Base-by-base conservation (phyloP, 2,113 vertebrate species). In the Brienomyrus longianalis region DNA sequence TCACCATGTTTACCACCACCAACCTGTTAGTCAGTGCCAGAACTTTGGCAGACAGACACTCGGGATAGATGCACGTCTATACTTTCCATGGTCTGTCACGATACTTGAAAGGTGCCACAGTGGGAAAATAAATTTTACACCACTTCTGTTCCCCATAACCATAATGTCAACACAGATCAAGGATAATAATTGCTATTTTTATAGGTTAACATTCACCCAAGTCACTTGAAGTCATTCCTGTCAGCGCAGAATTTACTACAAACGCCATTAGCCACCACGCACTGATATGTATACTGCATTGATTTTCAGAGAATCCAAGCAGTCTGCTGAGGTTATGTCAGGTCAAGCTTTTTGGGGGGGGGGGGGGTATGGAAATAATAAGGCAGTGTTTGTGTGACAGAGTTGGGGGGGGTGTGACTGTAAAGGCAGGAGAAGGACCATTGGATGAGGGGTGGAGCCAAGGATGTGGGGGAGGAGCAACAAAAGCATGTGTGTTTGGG, bases 241-340 rank as follows among this genome's bases (percentile, higher is more conserved):
- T 48, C 83, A 39, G 13, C 15, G 15, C 13, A 77, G 35, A 84
- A 84, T 84, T 45, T 84, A 84, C 70, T 77, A 35, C 70, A 77
- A 19, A 39, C 13, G 10, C 21, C 1, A 21, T 47, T 8, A 8
- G 43, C 80, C 3, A 23, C 35, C 17, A 47, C 15, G 43, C 39
- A 43, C 39, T n/a, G 39, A 45, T 84, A 45, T 45, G 15, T 50
- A 85, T 7, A n/a, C 43, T 21, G 83, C 45, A 85, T 85, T 21
- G 17, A 85, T 85, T n/a, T n/a, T 45, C 45, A 48, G 45, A 48
- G 83, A 51, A 48, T 10, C n/a, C 45, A 50, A 13, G 45, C 3
- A 27, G 47, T 51, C 23, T 51, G 83, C 43, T 85, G 47, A 85
- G 83, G 83, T 86, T n/a, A 86, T n/a, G 19, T 86, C 83, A 86